phyloP scores from a whole-genome alignment of 2,888 invertebrate genomes.

The Scotopteryx bipunctaria region DNA sequence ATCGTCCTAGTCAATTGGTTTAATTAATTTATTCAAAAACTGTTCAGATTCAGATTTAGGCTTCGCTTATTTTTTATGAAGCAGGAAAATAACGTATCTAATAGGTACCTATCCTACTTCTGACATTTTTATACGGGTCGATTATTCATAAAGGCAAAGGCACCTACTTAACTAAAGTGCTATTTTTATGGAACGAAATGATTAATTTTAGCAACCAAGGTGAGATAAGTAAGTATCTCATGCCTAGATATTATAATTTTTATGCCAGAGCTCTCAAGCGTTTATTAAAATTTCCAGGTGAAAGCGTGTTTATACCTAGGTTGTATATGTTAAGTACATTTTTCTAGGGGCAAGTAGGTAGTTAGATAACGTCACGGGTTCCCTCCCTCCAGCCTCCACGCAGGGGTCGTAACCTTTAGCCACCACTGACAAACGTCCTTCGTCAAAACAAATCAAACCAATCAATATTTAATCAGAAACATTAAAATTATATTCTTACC shows the following conservation, averaged over 20 bases:
- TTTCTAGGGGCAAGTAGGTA: conserved; percentile 50
- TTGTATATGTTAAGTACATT: conserved; percentile 19
- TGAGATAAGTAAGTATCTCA: too few relatives aligned
- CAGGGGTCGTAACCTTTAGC: conserved; percentile 72
- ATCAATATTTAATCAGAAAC: conserved; percentile 52
- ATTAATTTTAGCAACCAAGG: too few relatives aligned
- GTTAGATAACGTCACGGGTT: conserved; percentile 65
- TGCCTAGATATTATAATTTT: not conserved
- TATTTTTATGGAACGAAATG: too few relatives aligned
- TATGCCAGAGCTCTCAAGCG: not conserved
- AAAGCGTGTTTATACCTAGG: conserved; percentile 1
- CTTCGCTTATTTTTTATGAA: too few relatives aligned
- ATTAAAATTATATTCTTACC: conserved; percentile 50
- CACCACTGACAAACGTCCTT: conserved; percentile 46
- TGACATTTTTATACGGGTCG: not conserved
- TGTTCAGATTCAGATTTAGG: too few relatives aligned
- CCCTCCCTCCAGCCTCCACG: conserved; percentile 50
- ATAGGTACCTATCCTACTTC: not conserved
- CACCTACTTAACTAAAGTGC: too few relatives aligned
- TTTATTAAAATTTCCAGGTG: conserved; percentile 10
- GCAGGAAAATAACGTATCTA: too few relatives aligned
- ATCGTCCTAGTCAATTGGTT: too few relatives aligned
- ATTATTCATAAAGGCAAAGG: too few relatives aligned
- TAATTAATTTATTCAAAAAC: too few relatives aligned
- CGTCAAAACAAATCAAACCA: conserved; percentile 60